Evolutionary conservation across 2,113 vertebrate genomes (phyloP).

Genomic region (Chiloscyllium plagiosum): DNA sequence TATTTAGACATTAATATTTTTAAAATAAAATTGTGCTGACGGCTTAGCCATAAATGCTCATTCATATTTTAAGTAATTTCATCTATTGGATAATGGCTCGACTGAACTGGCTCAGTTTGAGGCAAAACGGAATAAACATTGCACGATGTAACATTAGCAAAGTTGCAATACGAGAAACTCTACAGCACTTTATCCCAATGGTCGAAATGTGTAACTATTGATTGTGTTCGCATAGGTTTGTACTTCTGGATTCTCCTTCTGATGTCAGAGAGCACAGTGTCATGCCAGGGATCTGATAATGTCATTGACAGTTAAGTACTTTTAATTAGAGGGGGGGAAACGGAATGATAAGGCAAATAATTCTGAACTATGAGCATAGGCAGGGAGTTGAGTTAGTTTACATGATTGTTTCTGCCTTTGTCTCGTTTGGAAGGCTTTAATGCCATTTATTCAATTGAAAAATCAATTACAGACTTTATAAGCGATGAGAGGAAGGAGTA

Average conservation of each 20-base stretch:
- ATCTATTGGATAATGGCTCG: not conserved
- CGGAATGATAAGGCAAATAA: not conserved
- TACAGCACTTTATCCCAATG: not conserved
- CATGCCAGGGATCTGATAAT: not conserved
- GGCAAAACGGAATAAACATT: not conserved
- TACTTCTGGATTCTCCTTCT: not conserved
- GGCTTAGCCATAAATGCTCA: not conserved
- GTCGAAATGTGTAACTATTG: not conserved
- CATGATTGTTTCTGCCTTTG: not conserved
- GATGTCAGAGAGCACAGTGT: not conserved
- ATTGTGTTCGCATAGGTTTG: not conserved
- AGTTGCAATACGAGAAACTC: not conserved
- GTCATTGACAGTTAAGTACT: not conserved
- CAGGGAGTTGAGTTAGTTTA: not conserved
- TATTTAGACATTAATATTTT: not conserved
- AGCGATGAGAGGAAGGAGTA: not conserved
- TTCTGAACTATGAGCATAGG: not conserved
- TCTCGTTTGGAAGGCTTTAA: not conserved
- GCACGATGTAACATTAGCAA: not conserved
- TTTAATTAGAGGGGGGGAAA: not conserved
- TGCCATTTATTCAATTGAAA: not conserved
- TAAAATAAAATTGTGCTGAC: not conserved
- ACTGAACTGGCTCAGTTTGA: not conserved
- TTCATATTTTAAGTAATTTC: not conserved
- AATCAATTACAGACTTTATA: not conserved